Conservation (phyloP, 2,113 vertebrate species). For the Phoenicopterus ruber region DNA sequence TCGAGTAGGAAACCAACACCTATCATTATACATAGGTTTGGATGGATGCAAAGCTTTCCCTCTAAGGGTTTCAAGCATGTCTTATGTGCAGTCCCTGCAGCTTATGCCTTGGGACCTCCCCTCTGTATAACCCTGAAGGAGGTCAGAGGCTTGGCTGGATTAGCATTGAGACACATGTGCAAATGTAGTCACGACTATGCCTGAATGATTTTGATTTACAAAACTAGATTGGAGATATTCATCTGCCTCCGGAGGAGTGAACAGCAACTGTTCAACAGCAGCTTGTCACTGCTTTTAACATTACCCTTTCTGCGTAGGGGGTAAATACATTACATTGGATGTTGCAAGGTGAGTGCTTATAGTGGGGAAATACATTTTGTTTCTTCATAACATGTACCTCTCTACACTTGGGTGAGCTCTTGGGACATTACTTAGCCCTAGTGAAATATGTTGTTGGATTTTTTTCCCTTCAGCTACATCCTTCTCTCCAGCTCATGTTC, state of each 20-base stretch:
- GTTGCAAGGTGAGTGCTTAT: background rate
- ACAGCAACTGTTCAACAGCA: background rate
- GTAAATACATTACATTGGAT: background rate
- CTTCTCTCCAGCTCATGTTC: background rate
- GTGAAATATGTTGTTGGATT: background rate
- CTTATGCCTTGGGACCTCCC: background rate
- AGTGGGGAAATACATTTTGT: background rate
- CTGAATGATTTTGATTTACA: constrained; percentile 6
- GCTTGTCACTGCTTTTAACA: background rate
- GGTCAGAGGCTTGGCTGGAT: background rate
- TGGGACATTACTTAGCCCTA: background rate
- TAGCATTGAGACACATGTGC: background rate
- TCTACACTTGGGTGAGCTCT: background rate
- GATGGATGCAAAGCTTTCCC: background rate
- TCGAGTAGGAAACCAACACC: background rate
- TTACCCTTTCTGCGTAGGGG: background rate
- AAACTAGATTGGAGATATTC: background rate
- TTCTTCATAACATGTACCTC: background rate
- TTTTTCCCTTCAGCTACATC: background rate
- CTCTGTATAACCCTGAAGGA: background rate
- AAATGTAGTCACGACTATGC: background rate
- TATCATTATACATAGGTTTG: background rate
- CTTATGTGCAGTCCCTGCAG: background rate
- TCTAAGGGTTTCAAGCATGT: background rate
- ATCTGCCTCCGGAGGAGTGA: background rate